Percentiles rank a stretch among this genome's conserved stretches.
phyloP scores from a whole-genome alignment of 2,113 vertebrate species.

The Pachycephala philippinensis region DNA sequence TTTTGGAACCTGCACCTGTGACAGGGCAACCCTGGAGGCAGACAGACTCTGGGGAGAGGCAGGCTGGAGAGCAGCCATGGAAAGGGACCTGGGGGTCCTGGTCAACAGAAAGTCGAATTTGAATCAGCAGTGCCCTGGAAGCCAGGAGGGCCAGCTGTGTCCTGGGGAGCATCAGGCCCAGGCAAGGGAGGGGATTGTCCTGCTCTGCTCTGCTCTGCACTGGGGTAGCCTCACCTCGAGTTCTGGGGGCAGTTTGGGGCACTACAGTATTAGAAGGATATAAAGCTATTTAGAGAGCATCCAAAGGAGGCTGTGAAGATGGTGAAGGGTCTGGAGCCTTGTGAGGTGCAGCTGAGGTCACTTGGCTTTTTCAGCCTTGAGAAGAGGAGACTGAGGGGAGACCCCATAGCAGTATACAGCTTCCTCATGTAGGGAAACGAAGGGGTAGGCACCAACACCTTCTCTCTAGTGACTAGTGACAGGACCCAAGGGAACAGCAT shows the following conservation, averaged over 20 bases:
- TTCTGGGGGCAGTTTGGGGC: background rate
- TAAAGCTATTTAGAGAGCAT: background rate
- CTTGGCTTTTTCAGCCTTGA: background rate
- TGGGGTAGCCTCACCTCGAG: background rate
- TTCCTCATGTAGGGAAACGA: background rate
- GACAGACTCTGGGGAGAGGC: no score
- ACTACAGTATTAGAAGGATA: background rate
- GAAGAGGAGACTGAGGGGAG: background rate
- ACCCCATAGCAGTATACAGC: background rate
- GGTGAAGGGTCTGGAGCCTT: background rate
- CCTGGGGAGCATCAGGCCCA: background rate
- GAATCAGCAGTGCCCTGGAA: background rate
- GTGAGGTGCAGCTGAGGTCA: background rate
- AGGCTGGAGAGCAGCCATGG: background rate
- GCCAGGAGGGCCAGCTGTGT: background rate
- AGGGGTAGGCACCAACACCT: background rate
- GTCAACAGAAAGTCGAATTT: rapidly evolving
- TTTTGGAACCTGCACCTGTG: background rate
- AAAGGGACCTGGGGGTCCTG: background rate
- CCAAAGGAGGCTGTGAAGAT: background rate
- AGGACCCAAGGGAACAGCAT: background rate
- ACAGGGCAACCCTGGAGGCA: background rate
- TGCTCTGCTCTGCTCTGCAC: background rate
- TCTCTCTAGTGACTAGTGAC: background rate
- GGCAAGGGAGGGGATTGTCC: background rate